Evolutionary conservation across 2,888 invertebrate genomes (phyloP).

Genomic region (Heliconius cydno): DNA sequence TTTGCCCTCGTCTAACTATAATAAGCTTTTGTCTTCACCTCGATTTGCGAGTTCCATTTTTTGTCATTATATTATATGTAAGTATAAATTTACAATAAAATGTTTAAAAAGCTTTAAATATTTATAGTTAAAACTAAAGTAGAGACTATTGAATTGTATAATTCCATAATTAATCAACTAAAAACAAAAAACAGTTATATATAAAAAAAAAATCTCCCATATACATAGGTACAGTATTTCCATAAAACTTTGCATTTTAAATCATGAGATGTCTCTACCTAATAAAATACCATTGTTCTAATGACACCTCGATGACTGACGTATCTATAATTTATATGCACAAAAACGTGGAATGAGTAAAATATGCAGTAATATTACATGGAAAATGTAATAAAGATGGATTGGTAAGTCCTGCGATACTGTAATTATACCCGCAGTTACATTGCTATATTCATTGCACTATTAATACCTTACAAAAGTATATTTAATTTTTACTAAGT

Average conservation of each 20-base stretch:
- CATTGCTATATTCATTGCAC: slow-evolving; percentile 8
- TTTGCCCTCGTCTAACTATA: slow-evolving; percentile 46
- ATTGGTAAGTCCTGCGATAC: slow-evolving; percentile 10
- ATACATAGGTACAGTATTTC: background rate
- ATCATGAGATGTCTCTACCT: slow-evolving; percentile 29
- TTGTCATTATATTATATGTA: background rate
- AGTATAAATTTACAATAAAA: no score
- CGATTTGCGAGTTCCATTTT: background rate
- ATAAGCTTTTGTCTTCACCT: slow-evolving; percentile 37
- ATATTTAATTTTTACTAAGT: background rate
- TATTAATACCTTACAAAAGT: slow-evolving; percentile 13
- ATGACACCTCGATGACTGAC: slow-evolving; percentile 36
- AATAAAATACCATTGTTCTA: slow-evolving; percentile 37
- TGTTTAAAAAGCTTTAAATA: no score
- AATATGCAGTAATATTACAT: slow-evolving; percentile 32
- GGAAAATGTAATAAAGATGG: slow-evolving; percentile 22
- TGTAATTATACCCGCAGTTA: slow-evolving; percentile 22
- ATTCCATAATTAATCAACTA: background rate
- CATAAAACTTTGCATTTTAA: slow-evolving; percentile 15
- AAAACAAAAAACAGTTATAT: background rate
- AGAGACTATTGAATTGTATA: no score
- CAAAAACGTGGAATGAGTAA: slow-evolving; percentile 39
- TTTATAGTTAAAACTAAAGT: no score
- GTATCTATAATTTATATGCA: slow-evolving; percentile 32
- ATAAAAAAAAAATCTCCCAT: background rate